Evolutionary conservation across 2,888 invertebrate species (phyloP).

Genomic region (Tortricodes alternella): DNA sequence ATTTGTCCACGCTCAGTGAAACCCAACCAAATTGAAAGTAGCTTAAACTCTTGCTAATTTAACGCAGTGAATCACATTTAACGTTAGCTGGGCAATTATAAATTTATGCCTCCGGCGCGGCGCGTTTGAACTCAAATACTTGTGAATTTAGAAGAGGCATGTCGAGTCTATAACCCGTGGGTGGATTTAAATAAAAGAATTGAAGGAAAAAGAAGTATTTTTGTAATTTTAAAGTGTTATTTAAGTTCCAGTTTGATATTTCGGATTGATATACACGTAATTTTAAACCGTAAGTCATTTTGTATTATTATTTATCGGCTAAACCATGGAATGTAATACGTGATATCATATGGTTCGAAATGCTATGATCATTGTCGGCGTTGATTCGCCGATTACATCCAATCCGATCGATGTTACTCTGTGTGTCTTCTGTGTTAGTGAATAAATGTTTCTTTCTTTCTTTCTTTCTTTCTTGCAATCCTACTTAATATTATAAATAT

Average conservation of each 20-base stretch:
- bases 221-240: background rate
- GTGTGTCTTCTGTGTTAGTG: no score
- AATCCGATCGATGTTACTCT: no score
- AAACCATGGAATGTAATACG: no score
- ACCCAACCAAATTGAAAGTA: conserved; percentile 39
- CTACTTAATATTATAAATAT: no score
- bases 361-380: no score
- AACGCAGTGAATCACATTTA: background rate
- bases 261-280: no score
- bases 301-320: no score
- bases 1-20: conserved; percentile 45
- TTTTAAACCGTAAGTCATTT: no score
- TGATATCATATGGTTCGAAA: no score
- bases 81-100: conserved; percentile 6
- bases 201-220: background rate
- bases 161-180: background rate
- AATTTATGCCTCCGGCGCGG: conserved; percentile 22
- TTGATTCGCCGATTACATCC: no score
- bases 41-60: background rate
- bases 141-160: conserved; percentile 7
- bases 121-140: conserved; percentile 27
- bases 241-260: background rate
- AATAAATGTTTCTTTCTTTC: no score
- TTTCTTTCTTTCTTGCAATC: no score
- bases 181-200: background rate